Percentiles rank a stretch among this genome's conserved stretches.
Conservation (phyloP, 2,113 vertebrate species). For the Melospiza georgiana region DNA sequence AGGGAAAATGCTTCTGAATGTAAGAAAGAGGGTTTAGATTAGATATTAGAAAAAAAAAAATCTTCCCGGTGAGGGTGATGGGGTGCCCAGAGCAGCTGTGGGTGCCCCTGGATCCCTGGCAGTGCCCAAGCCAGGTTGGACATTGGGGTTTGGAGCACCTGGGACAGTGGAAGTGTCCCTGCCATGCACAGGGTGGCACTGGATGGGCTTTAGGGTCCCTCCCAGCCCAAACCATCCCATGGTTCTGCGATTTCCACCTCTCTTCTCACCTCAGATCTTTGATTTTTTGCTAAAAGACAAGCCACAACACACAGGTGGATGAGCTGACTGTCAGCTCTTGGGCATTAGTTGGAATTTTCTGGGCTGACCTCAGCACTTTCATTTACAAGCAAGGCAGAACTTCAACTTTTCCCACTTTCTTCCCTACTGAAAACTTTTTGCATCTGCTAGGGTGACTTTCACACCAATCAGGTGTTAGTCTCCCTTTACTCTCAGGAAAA, state of each 20-base stretch:
- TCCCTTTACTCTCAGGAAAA: slow-evolving; percentile 1
- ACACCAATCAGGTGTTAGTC: background rate
- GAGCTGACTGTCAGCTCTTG: background rate
- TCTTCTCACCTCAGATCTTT: background rate
- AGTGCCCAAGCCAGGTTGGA: background rate
- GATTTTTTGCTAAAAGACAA: background rate
- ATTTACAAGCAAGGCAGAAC: background rate
- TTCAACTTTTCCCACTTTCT: background rate
- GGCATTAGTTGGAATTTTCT: background rate
- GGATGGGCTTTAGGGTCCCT: accelerated
- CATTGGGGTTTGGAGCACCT: accelerated
- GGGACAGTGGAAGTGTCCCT: accelerated
- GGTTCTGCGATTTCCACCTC: background rate
- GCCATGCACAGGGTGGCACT: background rate
- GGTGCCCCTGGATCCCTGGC: background rate
- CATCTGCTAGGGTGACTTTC: background rate
- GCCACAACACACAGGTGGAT: background rate
- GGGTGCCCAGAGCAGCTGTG: background rate
- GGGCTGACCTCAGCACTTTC: background rate
- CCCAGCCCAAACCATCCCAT: background rate
- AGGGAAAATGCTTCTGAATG: background rate
- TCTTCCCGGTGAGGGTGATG: background rate
- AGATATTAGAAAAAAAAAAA: no score
- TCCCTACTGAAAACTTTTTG: background rate
- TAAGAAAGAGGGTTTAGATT: accelerated